These are phyloP conservation scores for Ciconia maguari DNA, from an alignment of 2,113 vertebrate genomes.

Conservation along the genomic window DNA sequence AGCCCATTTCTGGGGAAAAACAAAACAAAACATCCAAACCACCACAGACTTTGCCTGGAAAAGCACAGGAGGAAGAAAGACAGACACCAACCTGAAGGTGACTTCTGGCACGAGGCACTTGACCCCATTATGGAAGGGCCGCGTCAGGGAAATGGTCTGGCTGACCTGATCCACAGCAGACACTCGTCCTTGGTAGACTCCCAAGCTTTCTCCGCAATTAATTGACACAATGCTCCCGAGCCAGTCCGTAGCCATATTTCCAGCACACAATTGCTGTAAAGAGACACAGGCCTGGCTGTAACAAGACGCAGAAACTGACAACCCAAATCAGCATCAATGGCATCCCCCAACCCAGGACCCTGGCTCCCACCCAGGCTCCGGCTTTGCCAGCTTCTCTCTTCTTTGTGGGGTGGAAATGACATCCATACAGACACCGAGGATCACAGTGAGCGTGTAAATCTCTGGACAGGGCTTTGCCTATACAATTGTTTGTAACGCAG, in stretches of 20 bases:
- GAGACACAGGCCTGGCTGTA: not conserved
- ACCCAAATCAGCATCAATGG: not conserved
- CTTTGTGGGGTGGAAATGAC: not conserved
- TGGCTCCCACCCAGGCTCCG: not conserved
- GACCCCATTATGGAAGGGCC: conserved; percentile 95
- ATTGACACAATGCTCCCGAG: conserved; percentile 95
- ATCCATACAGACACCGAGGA: not conserved
- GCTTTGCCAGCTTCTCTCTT: not conserved
- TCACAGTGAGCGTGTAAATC: not conserved
- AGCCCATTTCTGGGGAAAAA: not conserved
- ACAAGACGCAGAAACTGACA: not conserved
- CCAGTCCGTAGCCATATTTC: conserved; percentile 91
- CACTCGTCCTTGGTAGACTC: conserved; percentile 94
- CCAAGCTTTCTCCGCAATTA: conserved; percentile 91
- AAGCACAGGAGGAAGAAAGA: not conserved
- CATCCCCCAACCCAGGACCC: not conserved
- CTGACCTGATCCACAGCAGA: conserved; percentile 92
- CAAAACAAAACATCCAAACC: not conserved
- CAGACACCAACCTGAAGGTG: conserved; percentile 89
- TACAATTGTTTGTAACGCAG: fast-evolving
- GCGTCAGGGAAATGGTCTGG: conserved; percentile 93
- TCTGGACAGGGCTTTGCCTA: not conserved
- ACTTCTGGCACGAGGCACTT: conserved; percentile 97
- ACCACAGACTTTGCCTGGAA: not conserved
- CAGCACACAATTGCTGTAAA: not conserved